Conservation (phyloP, 2,113 vertebrate genomes). For the Ictalurus punctatus region DNA sequence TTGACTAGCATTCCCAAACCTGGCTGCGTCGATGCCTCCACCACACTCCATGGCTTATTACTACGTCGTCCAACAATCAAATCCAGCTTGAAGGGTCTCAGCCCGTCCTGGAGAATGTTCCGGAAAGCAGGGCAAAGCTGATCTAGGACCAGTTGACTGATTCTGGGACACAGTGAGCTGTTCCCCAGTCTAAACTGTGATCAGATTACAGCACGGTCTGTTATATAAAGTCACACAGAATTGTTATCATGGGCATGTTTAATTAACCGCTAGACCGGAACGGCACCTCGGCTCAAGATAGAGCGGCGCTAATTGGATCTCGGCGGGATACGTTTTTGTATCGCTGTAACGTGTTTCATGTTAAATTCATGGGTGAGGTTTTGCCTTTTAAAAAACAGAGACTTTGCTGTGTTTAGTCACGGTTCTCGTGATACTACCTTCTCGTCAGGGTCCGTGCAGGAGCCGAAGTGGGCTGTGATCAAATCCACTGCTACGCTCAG, state of each 20-base stretch:
- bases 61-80: conserved; percentile 87
- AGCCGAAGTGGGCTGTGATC: conserved; percentile 91
- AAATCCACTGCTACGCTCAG: conserved; percentile 90
- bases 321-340: background rate
- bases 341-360: background rate
- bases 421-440: conserved; percentile 76
- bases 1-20: conserved; percentile 67
- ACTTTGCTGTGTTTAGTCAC: background rate
- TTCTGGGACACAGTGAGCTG: conserved; percentile 87
- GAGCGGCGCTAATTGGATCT: background rate
- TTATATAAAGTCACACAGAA: background rate
- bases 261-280: conserved; percentile 1
- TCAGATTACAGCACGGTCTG: conserved; percentile 23
- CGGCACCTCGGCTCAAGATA: background rate
- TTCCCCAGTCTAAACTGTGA: conserved; percentile 89
- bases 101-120: conserved; percentile 86
- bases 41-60: conserved; percentile 87
- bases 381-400: background rate
- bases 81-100: conserved; percentile 88
- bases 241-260: background rate
- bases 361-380: background rate
- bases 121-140: conserved; percentile 90
- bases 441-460: conserved; percentile 86
- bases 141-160: conserved; percentile 87
- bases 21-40: conserved; percentile 86